Evolutionary conservation across 2,113 vertebrate genomes (phyloP).

Genomic region (Delphinapterus leucas): DNA sequence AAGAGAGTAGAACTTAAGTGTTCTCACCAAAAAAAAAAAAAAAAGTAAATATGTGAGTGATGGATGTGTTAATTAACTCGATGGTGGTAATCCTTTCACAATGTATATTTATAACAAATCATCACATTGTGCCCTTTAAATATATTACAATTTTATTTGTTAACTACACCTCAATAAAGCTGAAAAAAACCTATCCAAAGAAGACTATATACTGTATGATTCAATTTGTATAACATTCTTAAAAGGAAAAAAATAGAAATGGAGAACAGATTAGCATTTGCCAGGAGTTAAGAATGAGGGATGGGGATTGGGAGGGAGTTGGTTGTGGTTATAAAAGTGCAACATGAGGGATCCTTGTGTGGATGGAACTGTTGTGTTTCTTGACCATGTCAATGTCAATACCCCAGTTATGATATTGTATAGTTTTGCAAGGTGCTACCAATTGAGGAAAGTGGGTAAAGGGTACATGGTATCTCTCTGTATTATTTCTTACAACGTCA

Average conservation of each 20-base stretch:
- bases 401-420: background rate
- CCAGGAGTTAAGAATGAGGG: background rate
- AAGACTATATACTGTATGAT: background rate
- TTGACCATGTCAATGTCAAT: background rate
- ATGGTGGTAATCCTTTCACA: background rate
- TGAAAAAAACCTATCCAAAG: background rate
- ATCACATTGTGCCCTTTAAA: background rate
- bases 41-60: background rate
- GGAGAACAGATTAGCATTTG: background rate
- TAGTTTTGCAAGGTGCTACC: background rate
- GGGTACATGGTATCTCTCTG: background rate
- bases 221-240: background rate
- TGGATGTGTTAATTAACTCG: background rate
- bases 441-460: background rate
- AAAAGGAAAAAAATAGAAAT: background rate
- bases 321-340: background rate
- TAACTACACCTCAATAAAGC: background rate
- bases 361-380: background rate
- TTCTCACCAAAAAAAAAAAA: too few relatives aligned
- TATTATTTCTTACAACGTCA: background rate
- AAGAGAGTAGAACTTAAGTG: background rate
- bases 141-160: background rate
- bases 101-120: background rate
- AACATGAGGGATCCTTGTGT: background rate
- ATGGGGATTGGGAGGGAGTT: background rate